Base-by-base conservation (phyloP, 1,140 invertebrate genomes). In the Dendrolimus punctatus region DNA sequence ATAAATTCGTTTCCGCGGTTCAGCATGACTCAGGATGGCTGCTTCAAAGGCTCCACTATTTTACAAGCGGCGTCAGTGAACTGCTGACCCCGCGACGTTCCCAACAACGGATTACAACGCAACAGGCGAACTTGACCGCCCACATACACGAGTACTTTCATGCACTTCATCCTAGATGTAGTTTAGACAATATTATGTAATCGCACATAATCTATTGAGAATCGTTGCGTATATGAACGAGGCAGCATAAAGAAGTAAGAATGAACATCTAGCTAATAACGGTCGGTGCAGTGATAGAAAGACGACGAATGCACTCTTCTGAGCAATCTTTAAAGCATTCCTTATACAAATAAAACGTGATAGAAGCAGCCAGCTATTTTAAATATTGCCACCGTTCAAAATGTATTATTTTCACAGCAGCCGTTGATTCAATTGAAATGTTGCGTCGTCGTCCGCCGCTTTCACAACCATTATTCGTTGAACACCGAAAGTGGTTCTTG, bases 101-200 rank as follows among this genome's bases (percentile, higher is more conserved):
- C 67, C 65, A 60, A 73, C 68, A 64, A 64, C 64, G 64, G 71
- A 74, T 73, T 69, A 76, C 69, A 69, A 70, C 57, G 66, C 66
- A 50, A 55, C 46, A 44, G 53, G 58, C 66, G 70, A 79, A 78
- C 78, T 73, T 71, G 76, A 72, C 75, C 80, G 78, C 80, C 80
- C 73, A 81, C 78, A 55, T 58, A 46, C 58, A 45, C 56, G 57
- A 67, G 57, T 57, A 67, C 60, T 64, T 66, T 67, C 61, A 60
- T 67, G 62, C 46, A 46, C 46, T 57, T 36, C 39, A 40, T 51
- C 50, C 55, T 57, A 53, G 45, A 53, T 57, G 53, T 45, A 49
- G 40, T 23, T 23, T 23, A 23, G 23, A 23, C 3, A 23, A 2
- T 23, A 23, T 23, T 23, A 43, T 41, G 9, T 4, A 40, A 23